These are phyloP conservation scores for Empidonax traillii DNA, from an alignment of 2,113 vertebrate species.

Conservation along the genomic window DNA sequence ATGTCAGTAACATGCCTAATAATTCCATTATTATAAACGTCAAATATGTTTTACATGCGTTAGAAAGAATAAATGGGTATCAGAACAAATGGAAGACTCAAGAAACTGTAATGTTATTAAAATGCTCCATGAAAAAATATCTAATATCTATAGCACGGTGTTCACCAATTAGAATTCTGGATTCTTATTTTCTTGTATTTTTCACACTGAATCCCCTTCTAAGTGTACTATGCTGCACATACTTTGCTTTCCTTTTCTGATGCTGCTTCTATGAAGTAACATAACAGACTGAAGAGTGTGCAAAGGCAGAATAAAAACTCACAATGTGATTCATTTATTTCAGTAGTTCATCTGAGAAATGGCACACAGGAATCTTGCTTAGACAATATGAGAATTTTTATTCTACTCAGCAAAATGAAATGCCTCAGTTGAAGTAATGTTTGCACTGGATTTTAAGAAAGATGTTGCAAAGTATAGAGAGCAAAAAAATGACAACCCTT, in stretches of 20 bases:
- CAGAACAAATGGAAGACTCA: constrained; percentile 35
- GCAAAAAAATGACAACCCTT: neutral
- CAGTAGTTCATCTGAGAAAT: neutral
- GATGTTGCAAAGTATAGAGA: neutral
- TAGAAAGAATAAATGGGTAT: constrained; percentile 40
- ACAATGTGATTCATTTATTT: neutral
- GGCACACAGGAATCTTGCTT: neutral
- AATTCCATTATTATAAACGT: constrained; percentile 69
- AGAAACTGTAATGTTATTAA: constrained; percentile 12
- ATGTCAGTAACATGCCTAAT: constrained; percentile 72
- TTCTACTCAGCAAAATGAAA: neutral
- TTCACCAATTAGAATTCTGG: neutral
- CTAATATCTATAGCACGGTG: neutral
- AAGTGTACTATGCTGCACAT: neutral
- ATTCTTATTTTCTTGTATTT: neutral
- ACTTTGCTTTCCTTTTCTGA: neutral
- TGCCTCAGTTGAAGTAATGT: neutral
- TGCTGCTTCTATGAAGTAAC: neutral
- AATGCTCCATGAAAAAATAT: neutral
- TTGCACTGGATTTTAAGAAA: constrained; percentile 2
- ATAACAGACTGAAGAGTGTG: neutral
- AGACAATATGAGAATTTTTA: neutral
- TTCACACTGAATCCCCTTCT: neutral
- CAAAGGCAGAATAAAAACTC: neutral
- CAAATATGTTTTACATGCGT: constrained; percentile 63